These are phyloP conservation scores for Achlya flavicornis DNA, from an alignment of 2,888 invertebrate genomes.

Conservation along the genomic window DNA sequence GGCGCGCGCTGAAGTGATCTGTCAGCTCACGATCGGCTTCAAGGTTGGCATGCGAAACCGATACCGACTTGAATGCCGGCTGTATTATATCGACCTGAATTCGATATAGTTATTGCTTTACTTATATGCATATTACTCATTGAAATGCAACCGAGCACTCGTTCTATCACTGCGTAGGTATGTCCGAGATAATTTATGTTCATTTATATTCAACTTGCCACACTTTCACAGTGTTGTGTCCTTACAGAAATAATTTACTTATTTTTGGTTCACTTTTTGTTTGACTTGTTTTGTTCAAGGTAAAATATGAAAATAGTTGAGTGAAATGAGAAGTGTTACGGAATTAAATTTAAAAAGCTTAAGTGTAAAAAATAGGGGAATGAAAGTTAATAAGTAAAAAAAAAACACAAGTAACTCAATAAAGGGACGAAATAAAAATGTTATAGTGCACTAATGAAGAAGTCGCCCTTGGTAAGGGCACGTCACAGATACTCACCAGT, in stretches of 20 bases:
- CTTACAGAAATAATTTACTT: conserved; percentile 38
- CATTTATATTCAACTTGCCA: conserved; percentile 35
- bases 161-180: conserved; percentile 27
- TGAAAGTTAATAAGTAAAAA: no score
- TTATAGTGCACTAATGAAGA: conserved; percentile 40
- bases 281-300: conserved; percentile 13
- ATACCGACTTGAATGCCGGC: conserved; percentile 58
- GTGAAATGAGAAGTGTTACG: background rate
- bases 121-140: conserved; percentile 36
- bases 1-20: conserved; percentile 51
- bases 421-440: conserved; percentile 20
- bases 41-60: conserved; percentile 69
- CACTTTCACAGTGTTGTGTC: conserved; percentile 52
- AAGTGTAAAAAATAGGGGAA: no score
- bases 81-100: conserved; percentile 59
- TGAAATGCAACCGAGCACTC: conserved; percentile 40
- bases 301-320: background rate
- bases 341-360: background rate
- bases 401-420: background rate
- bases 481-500: conserved; percentile 69
- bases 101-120: conserved; percentile 48
- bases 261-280: conserved; percentile 31
- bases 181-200: conserved; percentile 40
- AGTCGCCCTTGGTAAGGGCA: conserved; percentile 50
- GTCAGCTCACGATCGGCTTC: conserved; percentile 61